Evolutionary conservation across 2,797 vertebrate genomes (phyloP).

Genomic region (Mus spretus): DNA sequence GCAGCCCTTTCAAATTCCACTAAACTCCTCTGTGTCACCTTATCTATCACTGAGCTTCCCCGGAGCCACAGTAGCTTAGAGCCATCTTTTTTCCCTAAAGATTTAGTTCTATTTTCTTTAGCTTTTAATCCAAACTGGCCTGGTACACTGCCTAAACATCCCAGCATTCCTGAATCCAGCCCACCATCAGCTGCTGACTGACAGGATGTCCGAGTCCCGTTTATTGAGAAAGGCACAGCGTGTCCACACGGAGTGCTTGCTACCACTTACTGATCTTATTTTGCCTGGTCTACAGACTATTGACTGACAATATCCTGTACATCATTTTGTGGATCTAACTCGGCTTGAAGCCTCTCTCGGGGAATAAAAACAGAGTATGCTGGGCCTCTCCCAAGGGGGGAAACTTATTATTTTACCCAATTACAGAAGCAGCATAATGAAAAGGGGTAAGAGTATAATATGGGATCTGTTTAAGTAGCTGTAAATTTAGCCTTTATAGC

Average conservation of each 20-base stretch:
- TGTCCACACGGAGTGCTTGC: constrained; percentile 74
- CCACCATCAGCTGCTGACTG: constrained; percentile 76
- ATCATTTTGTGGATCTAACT: constrained; percentile 69
- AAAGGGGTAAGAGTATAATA: background rate
- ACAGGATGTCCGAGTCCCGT: constrained; percentile 62
- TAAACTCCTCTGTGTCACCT: constrained; percentile 27
- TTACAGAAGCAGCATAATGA: constrained; percentile 31
- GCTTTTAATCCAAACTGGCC: constrained; percentile 14
- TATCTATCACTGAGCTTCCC: constrained; percentile 56
- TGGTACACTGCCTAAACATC: constrained; percentile 75
- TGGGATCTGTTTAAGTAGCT: constrained; percentile 55
- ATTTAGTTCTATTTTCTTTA: constrained; percentile 76
- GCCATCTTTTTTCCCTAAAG: constrained; percentile 64
- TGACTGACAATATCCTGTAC: constrained; percentile 76
- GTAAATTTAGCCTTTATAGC: constrained; percentile 12
- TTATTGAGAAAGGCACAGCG: constrained; percentile 79
- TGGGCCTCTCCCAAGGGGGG: background rate
- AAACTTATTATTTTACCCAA: constrained; percentile 53
- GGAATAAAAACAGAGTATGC: background rate
- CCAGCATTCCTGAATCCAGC: constrained; percentile 63
- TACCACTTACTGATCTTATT: constrained; percentile 78
- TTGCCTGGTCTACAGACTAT: constrained; percentile 73
- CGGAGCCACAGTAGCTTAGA: constrained; percentile 13
- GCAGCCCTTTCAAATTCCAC: constrained; percentile 54
- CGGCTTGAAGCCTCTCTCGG: constrained; percentile 3